Base-by-base conservation (phyloP, 2,113 vertebrate species). In the Tetrax tetrax region DNA sequence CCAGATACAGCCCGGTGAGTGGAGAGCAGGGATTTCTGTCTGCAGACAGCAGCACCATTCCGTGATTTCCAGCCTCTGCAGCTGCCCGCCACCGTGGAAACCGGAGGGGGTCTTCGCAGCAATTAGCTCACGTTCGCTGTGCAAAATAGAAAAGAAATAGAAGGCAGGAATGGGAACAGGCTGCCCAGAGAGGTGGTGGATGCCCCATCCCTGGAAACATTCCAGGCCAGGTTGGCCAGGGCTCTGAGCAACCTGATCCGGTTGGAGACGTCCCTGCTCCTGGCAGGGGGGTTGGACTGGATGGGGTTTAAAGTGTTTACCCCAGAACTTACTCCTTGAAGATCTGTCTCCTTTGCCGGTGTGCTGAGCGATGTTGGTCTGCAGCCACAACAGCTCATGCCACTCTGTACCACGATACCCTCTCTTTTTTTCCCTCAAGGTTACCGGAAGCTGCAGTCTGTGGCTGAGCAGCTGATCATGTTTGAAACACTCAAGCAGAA, bases 401-500 rank as follows among this genome's bases (percentile, higher is more conserved):
- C 0, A 1, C 54, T 63, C 53, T 10, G 0, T 28, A 24, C 9
- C 25, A 0, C 1, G 2, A 27, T 4, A 22, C 21, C 4, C 13
- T 47, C 29, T 66, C 13, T 57, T 37, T 64, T 38, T 51, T 21
- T 4, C 6, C 14, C 54, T n/a, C 10, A 1, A 97, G 96, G 93
- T 51, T 97, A 97, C 47, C 43, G 92, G 48, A 96, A 96, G 37
- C 77, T 97, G 47, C 96, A 97, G 76, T 45, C 84, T 1, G 96
- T 97, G 68, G 94, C 96, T 5, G 96, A 97, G 76, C 97, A 97
- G 83, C 90, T 96, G 63, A 96, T 97, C 85, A 48, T 90, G 76
- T 97, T 97, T 68, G 95, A 97, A 87, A 97, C 66, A 2, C 87
- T 97, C 76, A 95, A 96, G 80, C 95, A 98, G 91, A 97, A 81